These are phyloP conservation scores for Sterrhoptilus dennistouni DNA, from an alignment of 2,113 vertebrate genomes.

Conservation along the genomic window DNA sequence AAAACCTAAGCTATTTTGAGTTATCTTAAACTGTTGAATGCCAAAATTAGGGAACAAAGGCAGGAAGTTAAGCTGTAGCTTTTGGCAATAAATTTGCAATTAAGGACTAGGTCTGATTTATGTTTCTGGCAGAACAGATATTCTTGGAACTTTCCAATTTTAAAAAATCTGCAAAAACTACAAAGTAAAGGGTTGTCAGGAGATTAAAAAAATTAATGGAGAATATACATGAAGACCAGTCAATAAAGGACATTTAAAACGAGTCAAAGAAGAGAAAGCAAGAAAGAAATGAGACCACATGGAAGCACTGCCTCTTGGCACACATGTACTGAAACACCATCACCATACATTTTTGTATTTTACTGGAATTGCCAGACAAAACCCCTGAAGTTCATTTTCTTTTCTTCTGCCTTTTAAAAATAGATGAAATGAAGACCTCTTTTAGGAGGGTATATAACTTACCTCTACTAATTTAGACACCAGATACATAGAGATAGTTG, in stretches of 20 bases:
- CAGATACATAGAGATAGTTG: conserved; percentile 98
- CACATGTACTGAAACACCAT: not conserved
- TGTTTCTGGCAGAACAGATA: not conserved
- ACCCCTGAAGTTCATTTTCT: not conserved
- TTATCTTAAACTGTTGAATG: not conserved
- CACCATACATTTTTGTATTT: not conserved
- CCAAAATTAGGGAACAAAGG: conserved; percentile 62
- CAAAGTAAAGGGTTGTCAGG: not conserved
- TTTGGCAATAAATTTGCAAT: conserved; percentile 64
- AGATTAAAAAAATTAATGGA: not conserved
- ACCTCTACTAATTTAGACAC: conserved; percentile 98
- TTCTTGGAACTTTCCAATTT: conserved; percentile 38
- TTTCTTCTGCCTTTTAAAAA: not conserved
- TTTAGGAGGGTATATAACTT: conserved; percentile 30
- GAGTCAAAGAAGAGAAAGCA: not conserved
- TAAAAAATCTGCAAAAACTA: conserved; percentile 19
- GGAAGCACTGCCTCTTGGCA: not conserved
- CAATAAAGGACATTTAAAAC: not conserved
- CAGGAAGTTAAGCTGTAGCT: conserved; percentile 62
- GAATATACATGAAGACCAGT: not conserved
- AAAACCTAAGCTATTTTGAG: conserved; percentile 46
- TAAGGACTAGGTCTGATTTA: conserved; percentile 47
- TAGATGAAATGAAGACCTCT: not conserved
- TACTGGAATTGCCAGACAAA: not conserved
- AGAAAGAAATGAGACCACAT: not conserved